Percentiles rank a stretch among this genome's conserved stretches.
Conservation (phyloP, 2,888 invertebrate genomes). For the Watsonalla binaria region DNA sequence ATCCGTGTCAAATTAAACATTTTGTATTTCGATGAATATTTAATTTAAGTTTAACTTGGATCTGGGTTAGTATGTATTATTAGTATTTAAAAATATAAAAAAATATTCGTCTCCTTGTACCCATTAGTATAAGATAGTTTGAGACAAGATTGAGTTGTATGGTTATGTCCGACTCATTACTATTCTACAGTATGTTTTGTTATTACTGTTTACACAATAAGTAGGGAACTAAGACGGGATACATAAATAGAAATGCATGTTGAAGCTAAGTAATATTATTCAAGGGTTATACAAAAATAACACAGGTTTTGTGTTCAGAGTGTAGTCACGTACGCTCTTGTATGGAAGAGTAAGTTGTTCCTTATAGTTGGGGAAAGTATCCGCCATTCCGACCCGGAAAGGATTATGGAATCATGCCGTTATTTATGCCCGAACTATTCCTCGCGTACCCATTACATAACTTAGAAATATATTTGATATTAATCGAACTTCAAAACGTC, state of each 20-base stretch:
- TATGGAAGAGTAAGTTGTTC: constrained; percentile 28
- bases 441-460: constrained; percentile 8
- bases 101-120: no score
- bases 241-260: neutral
- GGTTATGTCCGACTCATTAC: no score
- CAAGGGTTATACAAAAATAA: constrained; percentile 21
- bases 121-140: no score
- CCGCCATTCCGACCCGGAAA: constrained; percentile 16
- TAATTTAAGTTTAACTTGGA: no score
- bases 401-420: constrained; percentile 23
- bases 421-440: constrained; percentile 25
- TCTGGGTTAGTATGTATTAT: no score
- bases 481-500: neutral
- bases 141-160: no score
- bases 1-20: no score
- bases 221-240: no score
- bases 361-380: constrained; percentile 18
- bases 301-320: constrained; percentile 23
- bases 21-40: no score
- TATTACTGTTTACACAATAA: no score
- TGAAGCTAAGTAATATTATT: constrained; percentile 7
- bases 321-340: constrained; percentile 36
- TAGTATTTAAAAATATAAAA: no score
- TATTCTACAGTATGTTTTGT: no score
- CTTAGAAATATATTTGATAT: constrained; percentile 5